A percentile compares a stretch with the other conserved stretches of the same genome.
Conservation (phyloP, 2,888 invertebrate genomes). For the Myopa tessellatipennis region DNA sequence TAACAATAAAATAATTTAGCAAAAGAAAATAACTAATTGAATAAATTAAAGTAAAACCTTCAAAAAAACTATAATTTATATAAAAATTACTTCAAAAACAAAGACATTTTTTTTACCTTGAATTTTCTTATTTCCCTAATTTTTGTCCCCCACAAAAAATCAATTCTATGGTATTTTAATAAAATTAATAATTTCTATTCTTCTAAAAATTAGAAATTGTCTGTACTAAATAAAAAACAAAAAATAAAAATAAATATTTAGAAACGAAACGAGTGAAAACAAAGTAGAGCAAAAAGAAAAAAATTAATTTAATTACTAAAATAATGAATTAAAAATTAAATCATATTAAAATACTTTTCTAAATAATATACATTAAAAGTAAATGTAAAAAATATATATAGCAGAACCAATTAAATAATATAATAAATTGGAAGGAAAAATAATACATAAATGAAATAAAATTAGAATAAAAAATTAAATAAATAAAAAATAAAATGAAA, state of each 20-base stretch:
- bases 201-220: too few species aligned
- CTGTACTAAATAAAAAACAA: too few species aligned
- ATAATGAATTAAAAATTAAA: neutral
- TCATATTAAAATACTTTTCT: neutral
- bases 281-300: neutral
- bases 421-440: neutral
- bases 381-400: neutral
- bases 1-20: too few species aligned
- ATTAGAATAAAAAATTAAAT: neutral
- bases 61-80: too few species aligned
- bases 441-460: neutral
- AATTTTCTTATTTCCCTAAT: too few species aligned
- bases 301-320: neutral
- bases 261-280: neutral
- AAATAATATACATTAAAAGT: neutral
- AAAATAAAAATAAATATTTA: neutral
- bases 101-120: too few species aligned
- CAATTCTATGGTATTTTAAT: too few species aligned
- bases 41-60: too few species aligned
- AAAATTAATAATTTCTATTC: too few species aligned
- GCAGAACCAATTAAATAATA: neutral
- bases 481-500: neutral
- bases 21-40: too few species aligned
- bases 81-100: too few species aligned
- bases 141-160: too few species aligned